These are phyloP conservation scores for Yponomeuta plumbellus DNA, from an alignment of 2,888 invertebrate genomes.

Conservation along the genomic window DNA sequence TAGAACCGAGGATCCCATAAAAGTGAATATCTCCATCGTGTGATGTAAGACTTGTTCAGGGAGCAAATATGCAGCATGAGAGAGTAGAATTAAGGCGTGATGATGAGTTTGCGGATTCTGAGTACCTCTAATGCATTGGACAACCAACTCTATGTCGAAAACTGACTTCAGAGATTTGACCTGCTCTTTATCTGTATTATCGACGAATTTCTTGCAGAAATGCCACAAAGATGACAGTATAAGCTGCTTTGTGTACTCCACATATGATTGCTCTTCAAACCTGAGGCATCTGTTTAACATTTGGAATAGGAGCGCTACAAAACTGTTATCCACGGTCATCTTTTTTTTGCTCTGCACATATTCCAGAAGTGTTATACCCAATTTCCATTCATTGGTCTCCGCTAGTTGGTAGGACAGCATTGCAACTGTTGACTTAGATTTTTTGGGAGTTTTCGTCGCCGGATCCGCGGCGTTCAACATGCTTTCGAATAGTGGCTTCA, in stretches of 20 bases:
- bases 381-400: slow-evolving; percentile 83
- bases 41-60: slow-evolving; percentile 93
- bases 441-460: slow-evolving; percentile 45
- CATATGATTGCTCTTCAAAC: slow-evolving; percentile 86
- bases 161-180: slow-evolving; percentile 65
- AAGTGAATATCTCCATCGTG: slow-evolving; percentile 97
- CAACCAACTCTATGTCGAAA: slow-evolving; percentile 85
- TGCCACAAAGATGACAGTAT: slow-evolving; percentile 86
- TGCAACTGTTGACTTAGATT: slow-evolving; percentile 52
- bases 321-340: slow-evolving; percentile 78
- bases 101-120: slow-evolving; percentile 97
- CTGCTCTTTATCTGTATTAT: slow-evolving; percentile 53
- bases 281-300: slow-evolving; percentile 86
- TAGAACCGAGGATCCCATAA: slow-evolving; percentile 95
- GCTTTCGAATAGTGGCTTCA: slow-evolving; percentile 73
- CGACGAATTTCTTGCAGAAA: slow-evolving; percentile 78
- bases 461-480: slow-evolving; percentile 77
- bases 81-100: slow-evolving; percentile 90
- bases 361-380: slow-evolving; percentile 88
- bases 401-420: slow-evolving; percentile 78
- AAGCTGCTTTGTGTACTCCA: slow-evolving; percentile 94
- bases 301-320: slow-evolving; percentile 87
- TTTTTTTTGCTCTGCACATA: slow-evolving; percentile 91
- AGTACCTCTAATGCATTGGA: slow-evolving; percentile 92
- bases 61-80: slow-evolving; percentile 84